phyloP scores from a whole-genome alignment of 2,797 vertebrate species.

The Phrynocephalus forsythii region DNA sequence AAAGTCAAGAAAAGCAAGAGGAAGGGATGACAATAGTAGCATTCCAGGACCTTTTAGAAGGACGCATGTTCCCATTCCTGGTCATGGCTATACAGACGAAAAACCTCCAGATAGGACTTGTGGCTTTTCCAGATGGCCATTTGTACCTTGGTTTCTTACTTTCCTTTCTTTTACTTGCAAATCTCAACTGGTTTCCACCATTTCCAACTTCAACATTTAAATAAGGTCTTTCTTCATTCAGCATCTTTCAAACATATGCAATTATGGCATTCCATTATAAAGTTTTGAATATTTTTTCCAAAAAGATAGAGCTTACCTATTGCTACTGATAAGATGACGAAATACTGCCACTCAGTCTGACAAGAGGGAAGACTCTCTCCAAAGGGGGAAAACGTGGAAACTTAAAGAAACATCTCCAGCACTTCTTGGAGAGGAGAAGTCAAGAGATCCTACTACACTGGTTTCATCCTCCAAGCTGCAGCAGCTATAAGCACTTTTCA shows the following conservation, averaged over 20 bases:
- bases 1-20: background rate
- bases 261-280: background rate
- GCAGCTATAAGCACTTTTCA: conserved; percentile 28
- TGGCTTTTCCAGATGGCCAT: background rate
- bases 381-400: conserved; percentile 27
- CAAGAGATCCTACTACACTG: conserved; percentile 17
- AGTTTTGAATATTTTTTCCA: background rate
- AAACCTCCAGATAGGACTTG: background rate
- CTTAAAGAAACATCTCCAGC: background rate
- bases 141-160: no score
- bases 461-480: conserved; percentile 32
- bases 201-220: background rate
- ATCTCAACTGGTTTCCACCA: conserved; percentile 47
- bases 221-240: background rate
- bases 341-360: background rate
- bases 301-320: background rate
- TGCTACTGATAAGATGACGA: conserved; percentile 25
- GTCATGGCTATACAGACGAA: background rate
- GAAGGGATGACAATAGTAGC: background rate
- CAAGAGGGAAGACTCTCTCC: conserved; percentile 28
- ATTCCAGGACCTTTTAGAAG: background rate
- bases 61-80: background rate
- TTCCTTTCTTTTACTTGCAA: conserved; percentile 54
- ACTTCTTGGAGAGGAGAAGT: conserved; percentile 14
- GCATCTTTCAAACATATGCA: background rate